Evolutionary conservation across 2,888 invertebrate genomes (phyloP), one percentile per base, ranked within the genome.

Genomic region (Drosophila lutescens): DNA sequence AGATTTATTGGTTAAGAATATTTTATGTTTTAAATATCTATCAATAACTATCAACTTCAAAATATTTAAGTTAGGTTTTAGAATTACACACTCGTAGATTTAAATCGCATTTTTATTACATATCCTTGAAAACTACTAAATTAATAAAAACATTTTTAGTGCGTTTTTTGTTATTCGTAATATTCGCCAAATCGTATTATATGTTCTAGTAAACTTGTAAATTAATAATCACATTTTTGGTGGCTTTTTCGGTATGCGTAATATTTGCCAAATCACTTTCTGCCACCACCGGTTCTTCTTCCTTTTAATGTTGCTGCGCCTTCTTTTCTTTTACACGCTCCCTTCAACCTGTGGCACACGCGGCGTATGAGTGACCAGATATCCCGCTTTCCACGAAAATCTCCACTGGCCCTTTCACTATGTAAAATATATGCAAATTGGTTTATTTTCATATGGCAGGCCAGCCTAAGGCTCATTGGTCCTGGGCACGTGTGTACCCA

Each of bases 361-460:
- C 63, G 63, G 69, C 73, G 46, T 53, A 60, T 63, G 56, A 57
- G 53, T 73, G 71, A 56, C 55, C 70, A 44, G 72, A 43, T 54
- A 41, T 68, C 47, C 50, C 17, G 36, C 20, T 34, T 57, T 54
- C 61, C 50, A 61, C 26, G 50, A 69, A 72, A 86, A 69, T 63
- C 57, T 65, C 36, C 50, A 13, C 10, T 38, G 49, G 57, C 56
- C 61, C 34, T 61, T 58, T 68, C 65, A 61, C 62, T 78, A 75
- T 41, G 34, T 34, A 86, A 78, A 83, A 80, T 87, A 84, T 86
- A 85, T 85, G 88, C 81, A 85, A 85, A 85, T 85, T 84, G 86
- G 84, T 75, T 75, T 81, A 85, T 86, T 88, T 88, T 79, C 79
- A 83, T 88, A 81, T 86, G 80, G 66, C 78, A 73, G 76, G 62